These are phyloP conservation scores for Alloplasta piceator DNA, from an alignment of 2,888 invertebrate species.

Conservation along the genomic window DNA sequence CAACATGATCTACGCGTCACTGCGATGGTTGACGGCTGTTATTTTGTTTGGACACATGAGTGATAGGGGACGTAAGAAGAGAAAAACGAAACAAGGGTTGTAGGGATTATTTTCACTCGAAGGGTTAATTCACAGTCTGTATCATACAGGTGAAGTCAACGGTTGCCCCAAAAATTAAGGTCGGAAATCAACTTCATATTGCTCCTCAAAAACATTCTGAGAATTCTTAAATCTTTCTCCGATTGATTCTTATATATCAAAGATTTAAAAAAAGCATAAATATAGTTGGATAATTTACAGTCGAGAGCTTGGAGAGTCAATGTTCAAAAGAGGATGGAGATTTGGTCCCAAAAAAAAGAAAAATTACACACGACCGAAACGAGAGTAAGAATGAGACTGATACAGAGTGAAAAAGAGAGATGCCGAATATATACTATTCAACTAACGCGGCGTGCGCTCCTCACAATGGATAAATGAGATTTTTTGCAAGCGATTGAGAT, in stretches of 20 bases:
- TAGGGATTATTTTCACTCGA: neutral
- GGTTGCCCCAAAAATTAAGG: too few species aligned
- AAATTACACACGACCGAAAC: neutral
- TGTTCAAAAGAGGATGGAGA: neutral
- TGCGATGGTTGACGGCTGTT: constrained; percentile 43
- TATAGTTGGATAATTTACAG: neutral
- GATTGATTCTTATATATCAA: too few species aligned
- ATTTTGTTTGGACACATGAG: constrained; percentile 62
- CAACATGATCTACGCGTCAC: constrained; percentile 17
- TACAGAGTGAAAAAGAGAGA: constrained; percentile 18
- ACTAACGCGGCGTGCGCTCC: constrained; percentile 69
- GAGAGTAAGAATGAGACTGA: neutral
- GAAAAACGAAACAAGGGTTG: constrained; percentile 13
- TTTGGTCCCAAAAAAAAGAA: constrained; percentile 1
- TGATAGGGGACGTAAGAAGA: constrained; percentile 38
- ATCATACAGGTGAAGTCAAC: too few species aligned
- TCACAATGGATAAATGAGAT: constrained; percentile 83
- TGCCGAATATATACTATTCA: constrained; percentile 51
- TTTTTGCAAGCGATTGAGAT: constrained; percentile 82
- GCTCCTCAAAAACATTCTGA: neutral
- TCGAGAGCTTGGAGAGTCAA: neutral
- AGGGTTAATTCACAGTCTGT: neutral
- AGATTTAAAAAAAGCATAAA: too few species aligned
- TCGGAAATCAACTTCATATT: neutral
- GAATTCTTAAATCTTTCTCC: too few species aligned